Conservation (phyloP, 35 echinoderm and acorn worm species). For the Amphiura filiformis region DNA sequence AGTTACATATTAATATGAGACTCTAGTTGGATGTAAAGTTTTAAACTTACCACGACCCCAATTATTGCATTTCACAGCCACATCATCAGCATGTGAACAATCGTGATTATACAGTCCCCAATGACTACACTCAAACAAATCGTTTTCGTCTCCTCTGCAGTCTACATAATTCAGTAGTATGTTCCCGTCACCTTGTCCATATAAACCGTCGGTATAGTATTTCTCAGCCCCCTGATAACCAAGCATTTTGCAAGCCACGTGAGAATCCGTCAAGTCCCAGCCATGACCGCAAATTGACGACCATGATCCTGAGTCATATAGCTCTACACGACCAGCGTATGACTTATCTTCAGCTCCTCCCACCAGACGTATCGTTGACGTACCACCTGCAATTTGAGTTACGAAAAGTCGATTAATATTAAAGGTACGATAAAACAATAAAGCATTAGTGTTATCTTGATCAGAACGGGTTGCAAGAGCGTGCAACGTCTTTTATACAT, state of each 20-base stretch:
- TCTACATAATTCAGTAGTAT: neutral
- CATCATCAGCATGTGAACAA: neutral
- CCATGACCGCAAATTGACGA: neutral
- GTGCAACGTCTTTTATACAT: too few species aligned
- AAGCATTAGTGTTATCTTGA: too few species aligned
- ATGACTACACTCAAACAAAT: neutral
- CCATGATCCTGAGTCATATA: neutral
- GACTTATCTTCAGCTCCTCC: neutral
- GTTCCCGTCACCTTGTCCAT: neutral
- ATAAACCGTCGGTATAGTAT: neutral
- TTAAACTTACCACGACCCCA: too few species aligned
- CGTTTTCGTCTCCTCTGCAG: neutral
- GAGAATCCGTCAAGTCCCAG: neutral
- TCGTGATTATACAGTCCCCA: neutral
- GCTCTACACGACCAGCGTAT: neutral
- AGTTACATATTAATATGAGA: too few species aligned
- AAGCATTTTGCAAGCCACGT: neutral
- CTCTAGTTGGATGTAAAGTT: too few species aligned
- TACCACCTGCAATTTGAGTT: neutral
- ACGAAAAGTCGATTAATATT: too few species aligned
- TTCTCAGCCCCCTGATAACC: neutral
- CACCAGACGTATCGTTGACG: neutral
- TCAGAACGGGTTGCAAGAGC: too few species aligned
- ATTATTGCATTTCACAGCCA: neutral
- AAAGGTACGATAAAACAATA: too few species aligned